A percentile compares a stretch with the other conserved stretches of the same genome.
Conservation (phyloP, 2,797 vertebrate species). For the Alfaro cultratus region DNA sequence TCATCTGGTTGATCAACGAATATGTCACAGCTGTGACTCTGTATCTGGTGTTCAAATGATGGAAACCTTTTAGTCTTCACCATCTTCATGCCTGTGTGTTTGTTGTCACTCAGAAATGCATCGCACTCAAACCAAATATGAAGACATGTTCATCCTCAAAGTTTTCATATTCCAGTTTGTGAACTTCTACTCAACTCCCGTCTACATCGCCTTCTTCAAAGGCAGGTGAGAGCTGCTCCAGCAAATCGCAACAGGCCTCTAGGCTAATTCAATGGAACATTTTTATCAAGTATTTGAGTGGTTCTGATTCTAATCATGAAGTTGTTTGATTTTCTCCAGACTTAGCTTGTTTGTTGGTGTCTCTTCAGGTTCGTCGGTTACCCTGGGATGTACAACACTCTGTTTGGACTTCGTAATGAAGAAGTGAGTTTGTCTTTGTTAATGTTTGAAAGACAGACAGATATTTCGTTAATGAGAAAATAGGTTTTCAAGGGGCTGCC, state of each 20-base stretch:
- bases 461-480: neutral
- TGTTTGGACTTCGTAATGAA: constrained; percentile 83
- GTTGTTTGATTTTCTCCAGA: neutral
- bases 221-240: constrained; percentile 71
- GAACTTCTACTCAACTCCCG: constrained; percentile 81
- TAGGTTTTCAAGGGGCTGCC: neutral
- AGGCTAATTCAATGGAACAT: no score
- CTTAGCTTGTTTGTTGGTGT: constrained; percentile 19
- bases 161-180: constrained; percentile 88
- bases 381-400: constrained; percentile 80
- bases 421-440: constrained; percentile 75
- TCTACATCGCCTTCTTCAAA: constrained; percentile 84
- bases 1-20: no score
- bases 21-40: no score
- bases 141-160: constrained; percentile 86
- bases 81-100: neutral
- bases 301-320: neutral
- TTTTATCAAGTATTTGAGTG: neutral
- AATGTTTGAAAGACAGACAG: no score
- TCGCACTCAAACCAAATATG: constrained; percentile 83
- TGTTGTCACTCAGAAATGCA: constrained; percentile 82
- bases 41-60: neutral
- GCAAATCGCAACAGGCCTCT: neutral
- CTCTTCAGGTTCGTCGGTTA: constrained; percentile 81
- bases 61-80: neutral